Evolutionary conservation across 2,888 invertebrate genomes (phyloP).

Genomic region (Siphlonurus alternatus): DNA sequence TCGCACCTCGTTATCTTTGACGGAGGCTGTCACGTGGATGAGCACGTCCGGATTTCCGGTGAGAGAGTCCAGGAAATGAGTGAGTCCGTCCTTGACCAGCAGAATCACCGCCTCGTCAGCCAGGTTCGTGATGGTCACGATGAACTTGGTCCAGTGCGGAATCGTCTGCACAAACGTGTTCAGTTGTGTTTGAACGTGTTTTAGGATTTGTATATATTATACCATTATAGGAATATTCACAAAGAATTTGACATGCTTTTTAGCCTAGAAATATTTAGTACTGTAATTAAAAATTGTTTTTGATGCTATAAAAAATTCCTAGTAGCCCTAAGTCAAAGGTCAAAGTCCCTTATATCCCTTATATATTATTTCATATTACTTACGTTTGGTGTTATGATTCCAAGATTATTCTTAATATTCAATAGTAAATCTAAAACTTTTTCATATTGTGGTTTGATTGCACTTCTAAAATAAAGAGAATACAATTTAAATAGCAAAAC

Average conservation of each 20-base stretch:
- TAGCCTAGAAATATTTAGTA: too few species aligned
- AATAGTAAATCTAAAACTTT: not conserved
- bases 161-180: not conserved
- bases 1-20: not conserved
- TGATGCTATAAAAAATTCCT: too few species aligned
- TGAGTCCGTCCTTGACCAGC: not conserved
- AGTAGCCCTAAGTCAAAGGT: too few species aligned
- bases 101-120: not conserved
- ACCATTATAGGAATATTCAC: too few species aligned
- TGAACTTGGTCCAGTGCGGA: not conserved
- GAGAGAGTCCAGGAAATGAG: not conserved
- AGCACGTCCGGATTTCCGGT: not conserved
- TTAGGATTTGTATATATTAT: too few species aligned
- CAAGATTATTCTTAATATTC: not conserved
- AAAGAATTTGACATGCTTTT: not conserved
- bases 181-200: not conserved
- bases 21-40: not conserved
- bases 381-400: not conserved
- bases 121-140: not conserved
- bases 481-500: not conserved
- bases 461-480: not conserved
- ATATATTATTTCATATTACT: too few species aligned
- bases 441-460: not conserved
- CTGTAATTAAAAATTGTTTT: too few species aligned
- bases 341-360: too few species aligned